A percentile compares a stretch with the other conserved stretches of the same genome.
These are phyloP conservation scores for Eciton burchellii DNA, from an alignment of 1,140 invertebrate genomes.

Conservation along the genomic window DNA sequence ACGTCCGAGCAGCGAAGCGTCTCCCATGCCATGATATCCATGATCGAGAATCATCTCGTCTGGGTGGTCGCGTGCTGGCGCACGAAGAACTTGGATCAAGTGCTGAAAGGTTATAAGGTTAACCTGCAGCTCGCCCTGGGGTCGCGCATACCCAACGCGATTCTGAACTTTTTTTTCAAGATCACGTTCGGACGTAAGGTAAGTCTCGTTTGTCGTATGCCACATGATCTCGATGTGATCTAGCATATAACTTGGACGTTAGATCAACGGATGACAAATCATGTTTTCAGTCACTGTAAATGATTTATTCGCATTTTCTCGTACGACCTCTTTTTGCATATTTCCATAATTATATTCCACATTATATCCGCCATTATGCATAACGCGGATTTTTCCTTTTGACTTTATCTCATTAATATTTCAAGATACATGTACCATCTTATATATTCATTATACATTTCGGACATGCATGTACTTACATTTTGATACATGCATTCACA, in stretches of 20 bases:
- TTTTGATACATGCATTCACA: constrained; percentile 18
- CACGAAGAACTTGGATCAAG: constrained; percentile 93
- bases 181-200: constrained; percentile 95
- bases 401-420: constrained; percentile 15
- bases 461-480: constrained; percentile 32
- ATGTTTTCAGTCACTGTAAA: not conserved
- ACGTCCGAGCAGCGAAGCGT: constrained; percentile 94
- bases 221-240: constrained; percentile 52
- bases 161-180: constrained; percentile 96
- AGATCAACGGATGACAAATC: constrained; percentile 30
- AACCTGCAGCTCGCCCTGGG: constrained; percentile 95
- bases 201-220: constrained; percentile 75
- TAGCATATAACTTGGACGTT: constrained; percentile 54
- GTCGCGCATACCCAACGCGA: constrained; percentile 93
- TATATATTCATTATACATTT: not conserved
- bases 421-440: constrained; percentile 28
- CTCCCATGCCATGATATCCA: constrained; percentile 96
- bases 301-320: constrained; percentile 22
- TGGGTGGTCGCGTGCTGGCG: constrained; percentile 96
- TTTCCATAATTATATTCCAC: constrained; percentile 52
- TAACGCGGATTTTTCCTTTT: constrained; percentile 8
- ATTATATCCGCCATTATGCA: constrained; percentile 35
- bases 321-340: constrained; percentile 15
- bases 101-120: constrained; percentile 95
- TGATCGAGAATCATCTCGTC: constrained; percentile 97